These are phyloP conservation scores for Drosophila dunni DNA, from an alignment of 1,140 invertebrate genomes.

Conservation along the genomic window DNA sequence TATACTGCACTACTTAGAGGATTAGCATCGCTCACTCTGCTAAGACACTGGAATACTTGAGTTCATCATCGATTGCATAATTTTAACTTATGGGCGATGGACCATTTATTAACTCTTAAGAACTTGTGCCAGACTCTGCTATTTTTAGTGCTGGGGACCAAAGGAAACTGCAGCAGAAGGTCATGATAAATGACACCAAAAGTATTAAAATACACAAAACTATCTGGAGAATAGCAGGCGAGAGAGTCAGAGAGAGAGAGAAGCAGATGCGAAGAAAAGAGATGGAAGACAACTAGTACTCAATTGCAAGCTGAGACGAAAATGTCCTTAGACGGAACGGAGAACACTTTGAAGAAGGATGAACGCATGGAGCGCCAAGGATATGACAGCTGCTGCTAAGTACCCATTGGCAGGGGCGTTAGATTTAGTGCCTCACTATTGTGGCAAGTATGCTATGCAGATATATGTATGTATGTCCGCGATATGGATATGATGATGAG, in stretches of 20 bases:
- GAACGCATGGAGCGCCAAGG: conserved; percentile 42
- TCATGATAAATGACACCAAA: conserved; percentile 79
- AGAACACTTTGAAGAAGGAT: conserved; percentile 31
- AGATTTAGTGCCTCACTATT: conserved; percentile 74
- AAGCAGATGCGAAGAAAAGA: neutral
- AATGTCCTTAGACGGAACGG: conserved; percentile 53
- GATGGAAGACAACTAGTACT: neutral
- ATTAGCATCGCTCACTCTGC: neutral
- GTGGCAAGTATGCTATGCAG: conserved; percentile 29
- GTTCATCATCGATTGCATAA: conserved; percentile 31
- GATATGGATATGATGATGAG: conserved; percentile 41
- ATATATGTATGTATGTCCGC: conserved; percentile 35
- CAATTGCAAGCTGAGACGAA: conserved; percentile 38
- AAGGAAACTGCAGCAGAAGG: conserved; percentile 55
- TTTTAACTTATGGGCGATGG: conserved; percentile 7
- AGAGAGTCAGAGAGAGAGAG: neutral
- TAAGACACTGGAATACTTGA: neutral
- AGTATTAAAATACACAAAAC: conserved; percentile 73
- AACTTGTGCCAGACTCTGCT: conserved; percentile 15
- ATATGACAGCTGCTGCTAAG: conserved; percentile 77
- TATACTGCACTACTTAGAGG: neutral
- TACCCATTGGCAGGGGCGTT: conserved; percentile 73
- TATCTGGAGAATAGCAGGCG: conserved; percentile 32
- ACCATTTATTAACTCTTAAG: conserved; percentile 43
- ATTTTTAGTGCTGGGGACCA: conserved; percentile 58